Percentiles rank a stretch among this genome's conserved stretches.
Conservation (phyloP, 2,113 vertebrate species). For the Pipra filicauda region DNA sequence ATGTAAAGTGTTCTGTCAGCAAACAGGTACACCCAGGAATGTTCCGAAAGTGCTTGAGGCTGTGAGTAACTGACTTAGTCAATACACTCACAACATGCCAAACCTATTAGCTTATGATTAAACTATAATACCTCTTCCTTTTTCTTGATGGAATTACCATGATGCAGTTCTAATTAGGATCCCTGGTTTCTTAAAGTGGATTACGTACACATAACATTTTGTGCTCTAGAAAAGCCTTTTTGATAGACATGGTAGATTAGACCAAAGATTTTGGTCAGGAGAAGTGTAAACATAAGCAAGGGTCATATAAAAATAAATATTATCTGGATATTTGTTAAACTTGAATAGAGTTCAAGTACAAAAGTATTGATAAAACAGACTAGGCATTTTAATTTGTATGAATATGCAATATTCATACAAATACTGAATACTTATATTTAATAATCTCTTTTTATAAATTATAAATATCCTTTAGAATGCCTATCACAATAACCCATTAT, state of each 20-base stretch:
- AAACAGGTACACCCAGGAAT: background rate
- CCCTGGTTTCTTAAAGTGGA: background rate
- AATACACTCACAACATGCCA: background rate
- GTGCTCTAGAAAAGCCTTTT: background rate
- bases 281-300: background rate
- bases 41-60: background rate
- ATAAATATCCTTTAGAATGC: slow-evolving; percentile 32
- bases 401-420: background rate
- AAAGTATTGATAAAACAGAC: background rate
- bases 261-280: background rate
- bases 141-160: background rate
- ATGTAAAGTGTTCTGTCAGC: background rate
- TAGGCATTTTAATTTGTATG: background rate
- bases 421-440: background rate
- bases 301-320: slow-evolving; percentile 5
- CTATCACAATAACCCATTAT: slow-evolving; percentile 17
- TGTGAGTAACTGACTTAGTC: background rate
- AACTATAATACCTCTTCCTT: background rate
- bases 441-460: background rate
- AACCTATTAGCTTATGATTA: background rate
- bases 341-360: background rate
- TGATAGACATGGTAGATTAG: background rate
- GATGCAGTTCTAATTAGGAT: background rate
- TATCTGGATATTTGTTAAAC: slow-evolving; percentile 22
- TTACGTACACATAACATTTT: background rate